These are phyloP conservation scores for Laothoe populi DNA, from an alignment of 2,888 invertebrate species.

Conservation along the genomic window DNA sequence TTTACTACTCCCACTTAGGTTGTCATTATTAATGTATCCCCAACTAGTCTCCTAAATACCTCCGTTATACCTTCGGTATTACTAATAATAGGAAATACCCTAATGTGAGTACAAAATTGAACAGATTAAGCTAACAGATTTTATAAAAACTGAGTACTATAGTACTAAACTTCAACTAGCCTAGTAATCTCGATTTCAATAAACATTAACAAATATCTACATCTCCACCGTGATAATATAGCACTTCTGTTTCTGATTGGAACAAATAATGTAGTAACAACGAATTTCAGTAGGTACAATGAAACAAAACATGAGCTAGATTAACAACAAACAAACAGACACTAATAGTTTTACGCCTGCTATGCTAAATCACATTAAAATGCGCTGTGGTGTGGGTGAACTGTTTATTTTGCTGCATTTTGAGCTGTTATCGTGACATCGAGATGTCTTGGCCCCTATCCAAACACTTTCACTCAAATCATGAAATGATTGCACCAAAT, in stretches of 20 bases:
- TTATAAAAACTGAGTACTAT: not conserved
- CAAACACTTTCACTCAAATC: slow-evolving; percentile 75
- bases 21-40: too few relatives aligned
- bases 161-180: too few relatives aligned
- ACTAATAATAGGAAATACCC: too few relatives aligned
- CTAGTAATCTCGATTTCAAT: not conserved
- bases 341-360: slow-evolving; percentile 61
- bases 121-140: not conserved
- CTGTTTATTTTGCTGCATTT: slow-evolving; percentile 65
- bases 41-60: too few relatives aligned
- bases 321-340: slow-evolving; percentile 45
- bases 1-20: too few relatives aligned
- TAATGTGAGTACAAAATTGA: not conserved
- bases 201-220: not conserved
- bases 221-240: not conserved
- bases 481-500: slow-evolving; percentile 60
- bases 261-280: not conserved
- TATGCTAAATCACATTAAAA: slow-evolving; percentile 58
- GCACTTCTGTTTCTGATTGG: not conserved
- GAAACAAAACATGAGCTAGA: slow-evolving; percentile 8
- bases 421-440: slow-evolving; percentile 60
- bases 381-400: slow-evolving; percentile 48
- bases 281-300: not conserved
- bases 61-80: too few relatives aligned
- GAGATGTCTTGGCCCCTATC: slow-evolving; percentile 48